Evolutionary conservation across 2,113 vertebrate species (phyloP), one percentile per base, ranked within the genome.

Genomic region (Labeo rohita): DNA sequence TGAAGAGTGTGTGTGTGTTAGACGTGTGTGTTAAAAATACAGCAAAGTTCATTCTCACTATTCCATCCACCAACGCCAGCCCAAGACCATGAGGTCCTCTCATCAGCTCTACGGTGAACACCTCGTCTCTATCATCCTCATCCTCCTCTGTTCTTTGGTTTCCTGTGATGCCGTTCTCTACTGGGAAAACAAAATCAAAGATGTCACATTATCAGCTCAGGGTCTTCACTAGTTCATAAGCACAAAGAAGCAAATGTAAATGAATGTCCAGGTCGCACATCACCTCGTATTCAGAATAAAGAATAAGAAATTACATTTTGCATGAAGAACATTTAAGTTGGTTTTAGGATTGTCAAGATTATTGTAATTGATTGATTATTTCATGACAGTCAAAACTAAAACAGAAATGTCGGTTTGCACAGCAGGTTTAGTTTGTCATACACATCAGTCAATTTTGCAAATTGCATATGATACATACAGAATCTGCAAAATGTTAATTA

Each of bases 41-140:
- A 43, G 28, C 39, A 28, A 36, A 43, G 18, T n/a, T 84, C 2
- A 59, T 18, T 52, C 81, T 76, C 83, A 96, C 95, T 93, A 83
- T 91, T 65, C 95, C 95, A 6, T 96, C 95, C 13, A 96, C 95
- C 0, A 96, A 90, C 0, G 95, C 95, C 90, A 96, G 91, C 8
- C 95, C 95, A 0, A 96, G 93, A 8, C 95, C 95, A 8, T 89
- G 94, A 83, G 93, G 93, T 23, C 95, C 95, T 89, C 89, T 89
- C n/a, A 85, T 91, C 34, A 96, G 89, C 90, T 96, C 93, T 78
- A 96, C 94, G 0, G 89, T 90, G 84, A 95, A 95, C 77, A 96
- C 94, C 13, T 95, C 95, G 73, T 95, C 93, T 50, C 75, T 15
- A 2, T 91, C 91, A 5, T 91, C 93, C 63, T 90, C 90, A 12